Base-by-base conservation (phyloP, 1,140 invertebrate genomes). In the Drosophila pectinifera region DNA sequence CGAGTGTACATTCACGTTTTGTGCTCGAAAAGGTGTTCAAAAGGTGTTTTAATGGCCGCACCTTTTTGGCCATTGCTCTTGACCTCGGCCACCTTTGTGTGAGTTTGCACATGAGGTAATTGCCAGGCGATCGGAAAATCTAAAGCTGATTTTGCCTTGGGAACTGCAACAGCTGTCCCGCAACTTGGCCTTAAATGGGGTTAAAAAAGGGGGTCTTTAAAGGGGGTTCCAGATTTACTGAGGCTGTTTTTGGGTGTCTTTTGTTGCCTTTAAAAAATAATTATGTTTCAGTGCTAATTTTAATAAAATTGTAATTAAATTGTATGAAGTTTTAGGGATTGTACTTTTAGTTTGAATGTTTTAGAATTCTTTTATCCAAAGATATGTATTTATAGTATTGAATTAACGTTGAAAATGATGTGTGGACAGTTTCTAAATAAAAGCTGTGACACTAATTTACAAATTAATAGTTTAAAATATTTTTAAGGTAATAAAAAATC, bases 51-150 rank as follows among this genome's bases (percentile, higher is more conserved):
- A 73, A 84, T 80, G 45, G 41, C 56, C 43, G 51, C 69, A 74
- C 75, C 80, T 72, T 76, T 74, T 57, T 57, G 68, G 65, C 68
- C 65, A 70, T 70, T 57, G 68, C 68, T 70, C 68, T 72, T 72
- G 68, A 72, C 68, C 68, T 72, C 68, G 49, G 34, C 36, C 34
- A 70, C 68, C 68, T 72, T 72, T 57, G n/a, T 69, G 14, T 11
- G 41, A 45, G 59, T 39, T 53, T 64, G 39, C 46, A 56, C 22
- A 70, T 70, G 68, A 70, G 38, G 65, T 70, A 70, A 70, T 70
- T 69, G 46, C 8, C 20, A 4, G 36, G 24, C 45, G 65, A 69
- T 69, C 39, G 61, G 45, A 41, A 68, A 68, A 64, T 65, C 34
- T 64, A 20, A 26, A n/a, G 34, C 28, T 34, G 34, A 43, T 41